Percentiles rank a stretch among this genome's conserved stretches.
phyloP scores from a whole-genome alignment of 2,797 vertebrate species.

The Coregonus sp. region DNA sequence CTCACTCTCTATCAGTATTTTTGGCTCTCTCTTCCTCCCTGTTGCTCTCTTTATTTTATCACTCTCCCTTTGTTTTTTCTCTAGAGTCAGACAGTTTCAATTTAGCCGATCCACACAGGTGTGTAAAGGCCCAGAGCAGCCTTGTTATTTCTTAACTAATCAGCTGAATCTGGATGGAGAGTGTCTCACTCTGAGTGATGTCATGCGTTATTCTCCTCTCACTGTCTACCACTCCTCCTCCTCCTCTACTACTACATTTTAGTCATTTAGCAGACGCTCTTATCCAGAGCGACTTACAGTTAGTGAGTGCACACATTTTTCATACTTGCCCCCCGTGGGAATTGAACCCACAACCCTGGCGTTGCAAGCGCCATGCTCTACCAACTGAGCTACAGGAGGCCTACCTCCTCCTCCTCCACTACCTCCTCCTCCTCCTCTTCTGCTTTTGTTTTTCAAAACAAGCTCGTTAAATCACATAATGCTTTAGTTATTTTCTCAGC shows the following conservation, averaged over 20 bases:
- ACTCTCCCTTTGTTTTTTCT: neutral
- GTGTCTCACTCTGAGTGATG: slow-evolving; percentile 55
- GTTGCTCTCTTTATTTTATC: slow-evolving; percentile 1
- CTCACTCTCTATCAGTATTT: slow-evolving; percentile 40
- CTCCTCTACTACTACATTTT: neutral
- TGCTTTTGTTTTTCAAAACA: slow-evolving; percentile 61
- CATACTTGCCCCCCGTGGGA: no score
- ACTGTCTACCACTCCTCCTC: slow-evolving; percentile 19
- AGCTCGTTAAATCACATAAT: slow-evolving; percentile 62
- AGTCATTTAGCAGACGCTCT: no score
- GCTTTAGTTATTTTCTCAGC: slow-evolving; percentile 40
- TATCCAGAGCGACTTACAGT: no score
- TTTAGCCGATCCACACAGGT: slow-evolving; percentile 64
- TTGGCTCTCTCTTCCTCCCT: slow-evolving; percentile 9
- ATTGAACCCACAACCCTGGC: no score
- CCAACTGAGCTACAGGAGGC: neutral
- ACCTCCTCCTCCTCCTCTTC: slow-evolving; percentile 22
- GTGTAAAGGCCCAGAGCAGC: slow-evolving; percentile 58
- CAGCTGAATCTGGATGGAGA: slow-evolving; percentile 49
- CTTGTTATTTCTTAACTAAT: slow-evolving; percentile 49
- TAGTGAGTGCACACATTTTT: no score
- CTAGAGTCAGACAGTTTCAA: slow-evolving; percentile 55
- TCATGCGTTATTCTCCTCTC: slow-evolving; percentile 39
- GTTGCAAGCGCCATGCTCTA: no score
- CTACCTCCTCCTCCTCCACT: slow-evolving; percentile 20